Base-by-base conservation (phyloP, 2,113 vertebrate species). In the Coregonus clupeaformis region DNA sequence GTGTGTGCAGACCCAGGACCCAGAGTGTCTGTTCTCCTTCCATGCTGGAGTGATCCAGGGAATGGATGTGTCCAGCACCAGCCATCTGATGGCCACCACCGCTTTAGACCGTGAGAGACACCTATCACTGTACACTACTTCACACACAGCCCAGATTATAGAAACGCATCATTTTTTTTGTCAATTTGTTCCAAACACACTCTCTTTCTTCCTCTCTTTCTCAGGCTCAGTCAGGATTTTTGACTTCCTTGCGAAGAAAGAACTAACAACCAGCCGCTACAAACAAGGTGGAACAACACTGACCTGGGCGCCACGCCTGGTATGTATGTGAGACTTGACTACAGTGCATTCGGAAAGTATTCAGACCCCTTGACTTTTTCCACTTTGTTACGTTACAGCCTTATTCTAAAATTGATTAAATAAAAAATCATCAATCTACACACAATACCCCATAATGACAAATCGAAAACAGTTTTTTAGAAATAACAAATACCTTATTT, bases 201-300 rank as follows among this genome's bases (percentile, higher is more conserved):
- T 27, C 32, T 64, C 57, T 29, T 45, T 52, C 55, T 36, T 14
- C 7, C 9, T 81, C 24, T 77, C 6, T 45, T 72, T 47, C 77
- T 1, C 86, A 99, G 98, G 94, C n/a, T 91, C 93, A 14, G 85
- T 99, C 55, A 92, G 91, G 81, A 85, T 98, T 78, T 98, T 94
- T 93, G 97, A 99, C 87, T 95, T 97, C 82, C 75, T 94, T 78
- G 86, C 91, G 32, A 94, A 95, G 77, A 85, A 12, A 29, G 92
- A 93, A 49, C 66, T 98, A 86, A 78, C 88, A 27, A 77, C 82
- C 64, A 92, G 87, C 71, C 92, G 89, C 65, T 98, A 96, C 86
- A 96, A 89, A 74, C 94, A 95, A 88, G 96, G 96, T 69, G 98
- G 97, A 83, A 98, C 96, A 4, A 80, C 93, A 3, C 80, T 99